Percentiles rank a stretch among this genome's conserved stretches.
These are phyloP conservation scores for Drosophila anceps DNA, from an alignment of 2,888 invertebrate species.

Conservation along the genomic window DNA sequence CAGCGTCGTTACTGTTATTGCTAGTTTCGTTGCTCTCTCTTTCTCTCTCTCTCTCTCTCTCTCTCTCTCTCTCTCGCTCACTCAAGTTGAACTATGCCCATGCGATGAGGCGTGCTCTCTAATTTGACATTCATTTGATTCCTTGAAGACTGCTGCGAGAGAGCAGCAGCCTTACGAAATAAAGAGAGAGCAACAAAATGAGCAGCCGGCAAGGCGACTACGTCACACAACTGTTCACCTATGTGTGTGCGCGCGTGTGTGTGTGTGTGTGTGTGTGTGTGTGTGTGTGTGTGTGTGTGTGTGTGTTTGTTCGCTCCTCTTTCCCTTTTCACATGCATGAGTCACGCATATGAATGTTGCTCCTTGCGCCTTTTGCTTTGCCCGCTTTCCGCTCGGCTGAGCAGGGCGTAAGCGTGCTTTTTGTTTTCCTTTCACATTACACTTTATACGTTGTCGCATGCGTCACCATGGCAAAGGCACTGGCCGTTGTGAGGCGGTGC, in stretches of 20 bases:
- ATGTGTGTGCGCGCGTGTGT: slow-evolving; percentile 13
- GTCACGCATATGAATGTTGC: slow-evolving; percentile 68
- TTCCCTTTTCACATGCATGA: slow-evolving; percentile 49
- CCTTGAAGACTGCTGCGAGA: slow-evolving; percentile 15
- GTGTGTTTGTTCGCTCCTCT: slow-evolving; percentile 6
- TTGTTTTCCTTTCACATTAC: slow-evolving; percentile 29
- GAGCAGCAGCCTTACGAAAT: slow-evolving; percentile 16
- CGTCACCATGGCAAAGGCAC: slow-evolving; percentile 55
- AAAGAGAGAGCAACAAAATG: slow-evolving; percentile 2
- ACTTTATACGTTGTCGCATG: slow-evolving; percentile 37
- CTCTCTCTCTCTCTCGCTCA: not conserved
- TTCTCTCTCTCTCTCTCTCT: not conserved
- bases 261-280: slow-evolving; percentile 17
- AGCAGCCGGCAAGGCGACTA: slow-evolving; percentile 38
- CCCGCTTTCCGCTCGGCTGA: slow-evolving; percentile 10
- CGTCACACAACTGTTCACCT: not conserved
- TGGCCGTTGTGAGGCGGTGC: not conserved
- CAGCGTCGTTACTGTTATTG: not conserved
- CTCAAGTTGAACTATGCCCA: not conserved
- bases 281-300: slow-evolving; percentile 6
- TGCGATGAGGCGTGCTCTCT: not conserved
- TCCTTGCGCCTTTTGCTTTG: slow-evolving; percentile 36
- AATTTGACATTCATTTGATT: slow-evolving; percentile 24
- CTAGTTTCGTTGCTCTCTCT: slow-evolving; percentile 5
- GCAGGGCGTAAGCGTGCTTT: slow-evolving; percentile 17